Base-by-base conservation (phyloP, 2,797 vertebrate genomes). In the Myioborus miniatus region DNA sequence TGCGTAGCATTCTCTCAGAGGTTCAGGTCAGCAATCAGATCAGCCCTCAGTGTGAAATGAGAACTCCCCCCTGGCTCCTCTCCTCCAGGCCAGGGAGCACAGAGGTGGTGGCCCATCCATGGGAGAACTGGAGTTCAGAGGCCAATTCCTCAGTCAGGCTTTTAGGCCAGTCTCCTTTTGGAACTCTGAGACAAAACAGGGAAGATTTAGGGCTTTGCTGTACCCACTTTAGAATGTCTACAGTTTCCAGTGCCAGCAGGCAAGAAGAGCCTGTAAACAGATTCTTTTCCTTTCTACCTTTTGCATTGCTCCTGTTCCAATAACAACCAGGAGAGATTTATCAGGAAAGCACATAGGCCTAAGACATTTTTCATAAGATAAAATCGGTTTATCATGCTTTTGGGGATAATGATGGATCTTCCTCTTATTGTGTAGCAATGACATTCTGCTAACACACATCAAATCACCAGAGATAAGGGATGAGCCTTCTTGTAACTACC, bases 311-410 rank as follows among this genome's bases (percentile, higher is more conserved):
- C 32, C 41, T 58, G 44, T 65, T 95, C 80, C 87, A 72, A 6
- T 69, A 92, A 91, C n/a, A 96, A 94, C 55, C 63, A n/a, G 77
- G 41, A 75, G 39, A 91, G 67, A 86, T 86, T 89, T 86, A 88
- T n/a, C 70, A 88, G 74, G 62, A 91, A 88, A 91, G 32, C 29
- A 63, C 39, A 53, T 1, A 55, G 50, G 34, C 50, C 81, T 77
- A 58, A 52, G 69, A 65, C 2, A 16, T 34, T 79, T 88, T 79
- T 15, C 1, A 1, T 41, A 29, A 49, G 47, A 39, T 27, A 37
- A 67, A 87, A 58, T 20, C 34, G 41, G 23, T 19, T 88, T 91
- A 93, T 69, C 55, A 16, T 47, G 17, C 32, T 84, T 90, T 72
- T 8, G 59, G n/a, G 70, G 47, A 53, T 87, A 83, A 87, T 2